Conservation (phyloP, 1,140 invertebrate genomes). For the Drosophila serrata region DNA sequence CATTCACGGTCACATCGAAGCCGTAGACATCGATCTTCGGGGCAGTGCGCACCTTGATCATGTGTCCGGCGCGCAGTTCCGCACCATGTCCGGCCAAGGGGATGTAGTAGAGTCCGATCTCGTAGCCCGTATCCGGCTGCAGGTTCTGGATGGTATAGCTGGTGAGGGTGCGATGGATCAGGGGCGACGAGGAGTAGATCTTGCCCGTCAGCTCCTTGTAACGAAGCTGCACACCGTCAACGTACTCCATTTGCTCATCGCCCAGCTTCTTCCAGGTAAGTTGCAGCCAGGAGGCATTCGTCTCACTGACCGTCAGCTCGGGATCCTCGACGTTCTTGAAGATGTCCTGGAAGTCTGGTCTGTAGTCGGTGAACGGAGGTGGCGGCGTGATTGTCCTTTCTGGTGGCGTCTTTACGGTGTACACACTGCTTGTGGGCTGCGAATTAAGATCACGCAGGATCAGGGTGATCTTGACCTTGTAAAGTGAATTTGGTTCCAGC, state of each 20-base stretch:
- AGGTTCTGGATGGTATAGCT: slow-evolving; percentile 91
- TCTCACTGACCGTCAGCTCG: slow-evolving; percentile 89
- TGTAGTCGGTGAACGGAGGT: slow-evolving; percentile 77
- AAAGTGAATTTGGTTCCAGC: slow-evolving; percentile 92
- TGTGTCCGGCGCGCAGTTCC: slow-evolving; percentile 90
- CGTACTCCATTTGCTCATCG: slow-evolving; percentile 90
- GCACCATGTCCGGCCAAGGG: slow-evolving; percentile 91
- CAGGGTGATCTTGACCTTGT: slow-evolving; percentile 92
- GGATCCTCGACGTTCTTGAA: slow-evolving; percentile 87
- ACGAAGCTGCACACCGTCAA: slow-evolving; percentile 87
- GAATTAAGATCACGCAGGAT: slow-evolving; percentile 90
- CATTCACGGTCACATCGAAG: slow-evolving; percentile 91
- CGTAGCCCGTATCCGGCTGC: slow-evolving; percentile 90
- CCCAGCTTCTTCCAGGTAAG: slow-evolving; percentile 93
- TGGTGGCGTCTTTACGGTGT: slow-evolving; percentile 89
- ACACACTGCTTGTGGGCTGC: slow-evolving; percentile 90
- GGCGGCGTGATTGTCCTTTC: slow-evolving; percentile 82
- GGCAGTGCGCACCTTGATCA: slow-evolving; percentile 88
- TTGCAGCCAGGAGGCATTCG: slow-evolving; percentile 91
- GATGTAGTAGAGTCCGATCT: slow-evolving; percentile 91
- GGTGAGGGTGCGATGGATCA: slow-evolving; percentile 90
- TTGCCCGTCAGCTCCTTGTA: slow-evolving; percentile 91
- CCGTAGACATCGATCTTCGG: slow-evolving; percentile 90
- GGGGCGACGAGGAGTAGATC: slow-evolving; percentile 90
- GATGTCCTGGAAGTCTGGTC: slow-evolving; percentile 83